Conservation (phyloP, 2,888 invertebrate species). For the Lypha dubia region DNA sequence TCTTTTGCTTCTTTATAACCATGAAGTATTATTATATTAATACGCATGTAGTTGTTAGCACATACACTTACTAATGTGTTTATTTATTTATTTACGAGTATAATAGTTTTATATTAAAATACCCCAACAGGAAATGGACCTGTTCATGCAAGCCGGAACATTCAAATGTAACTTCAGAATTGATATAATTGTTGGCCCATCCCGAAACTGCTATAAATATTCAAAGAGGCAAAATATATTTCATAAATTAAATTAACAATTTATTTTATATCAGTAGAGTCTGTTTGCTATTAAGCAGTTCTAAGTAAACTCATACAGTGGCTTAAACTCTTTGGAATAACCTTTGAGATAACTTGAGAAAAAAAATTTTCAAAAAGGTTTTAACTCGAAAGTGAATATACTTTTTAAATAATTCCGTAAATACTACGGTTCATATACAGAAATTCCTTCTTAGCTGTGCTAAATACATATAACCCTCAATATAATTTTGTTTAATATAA, state of each 20-base stretch:
- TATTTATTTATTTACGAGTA: constrained; percentile 20
- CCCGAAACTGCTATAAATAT: background rate
- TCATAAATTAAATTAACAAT: background rate
- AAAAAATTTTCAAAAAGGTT: no score
- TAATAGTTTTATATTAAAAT: constrained; percentile 24
- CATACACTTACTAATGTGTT: background rate
- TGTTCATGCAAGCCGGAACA: constrained; percentile 11
- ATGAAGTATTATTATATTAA: constrained; percentile 42
- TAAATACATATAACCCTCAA: no score
- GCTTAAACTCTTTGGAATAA: no score
- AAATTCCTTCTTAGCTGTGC: no score
- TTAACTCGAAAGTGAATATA: no score
- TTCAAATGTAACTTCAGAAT: constrained; percentile 11
- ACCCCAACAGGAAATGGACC: constrained; percentile 46
- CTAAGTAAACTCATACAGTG: no score
- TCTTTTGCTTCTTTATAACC: constrained; percentile 25
- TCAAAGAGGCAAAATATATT: background rate
- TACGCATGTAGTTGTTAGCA: background rate
- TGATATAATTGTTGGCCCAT: background rate
- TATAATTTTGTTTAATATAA: no score
- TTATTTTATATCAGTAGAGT: background rate
- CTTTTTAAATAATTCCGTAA: no score
- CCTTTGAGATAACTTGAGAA: no score
- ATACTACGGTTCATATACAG: no score
- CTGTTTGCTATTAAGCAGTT: background rate